Conservation (phyloP, 2,797 vertebrate genomes). For the Acridotheres tristis region DNA sequence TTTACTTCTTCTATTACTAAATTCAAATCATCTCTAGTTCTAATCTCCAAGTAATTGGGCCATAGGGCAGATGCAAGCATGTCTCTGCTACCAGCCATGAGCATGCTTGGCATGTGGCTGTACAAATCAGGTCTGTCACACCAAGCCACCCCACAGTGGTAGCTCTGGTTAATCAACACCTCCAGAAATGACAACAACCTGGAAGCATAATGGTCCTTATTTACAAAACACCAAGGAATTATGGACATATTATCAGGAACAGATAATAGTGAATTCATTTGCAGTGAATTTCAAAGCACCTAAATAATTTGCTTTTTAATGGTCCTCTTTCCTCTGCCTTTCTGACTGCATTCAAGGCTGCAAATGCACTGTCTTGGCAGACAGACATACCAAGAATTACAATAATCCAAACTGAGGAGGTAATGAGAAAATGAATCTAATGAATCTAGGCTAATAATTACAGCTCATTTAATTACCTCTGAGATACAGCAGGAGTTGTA, state of each 20-base stretch:
- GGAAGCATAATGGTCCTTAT: not conserved
- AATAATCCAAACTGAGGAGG: slow-evolving; percentile 44
- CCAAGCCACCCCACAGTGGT: not conserved
- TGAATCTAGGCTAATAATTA: slow-evolving; percentile 71
- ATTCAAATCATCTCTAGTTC: not conserved
- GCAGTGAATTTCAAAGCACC: not conserved
- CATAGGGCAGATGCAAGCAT: not conserved
- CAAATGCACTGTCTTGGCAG: not conserved
- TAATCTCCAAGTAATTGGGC: not conserved
- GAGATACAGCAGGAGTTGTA: slow-evolving; percentile 58
- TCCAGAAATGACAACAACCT: not conserved
- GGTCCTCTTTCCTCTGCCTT: not conserved
- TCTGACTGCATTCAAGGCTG: not conserved
- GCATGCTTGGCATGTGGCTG: not conserved
- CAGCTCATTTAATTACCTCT: slow-evolving; percentile 59
- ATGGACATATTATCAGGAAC: not conserved
- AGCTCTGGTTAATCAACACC: not conserved
- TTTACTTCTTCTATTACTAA: not conserved
- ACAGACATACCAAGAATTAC: slow-evolving; percentile 39
- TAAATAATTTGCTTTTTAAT: slow-evolving; percentile 14
- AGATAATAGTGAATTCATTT: not conserved
- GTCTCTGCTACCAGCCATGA: not conserved
- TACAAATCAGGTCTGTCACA: not conserved
- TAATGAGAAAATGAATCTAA: slow-evolving; percentile 62
- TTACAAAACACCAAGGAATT: not conserved